These are phyloP conservation scores for Cottus gobio DNA, from an alignment of 2,113 vertebrate genomes.

Conservation along the genomic window DNA sequence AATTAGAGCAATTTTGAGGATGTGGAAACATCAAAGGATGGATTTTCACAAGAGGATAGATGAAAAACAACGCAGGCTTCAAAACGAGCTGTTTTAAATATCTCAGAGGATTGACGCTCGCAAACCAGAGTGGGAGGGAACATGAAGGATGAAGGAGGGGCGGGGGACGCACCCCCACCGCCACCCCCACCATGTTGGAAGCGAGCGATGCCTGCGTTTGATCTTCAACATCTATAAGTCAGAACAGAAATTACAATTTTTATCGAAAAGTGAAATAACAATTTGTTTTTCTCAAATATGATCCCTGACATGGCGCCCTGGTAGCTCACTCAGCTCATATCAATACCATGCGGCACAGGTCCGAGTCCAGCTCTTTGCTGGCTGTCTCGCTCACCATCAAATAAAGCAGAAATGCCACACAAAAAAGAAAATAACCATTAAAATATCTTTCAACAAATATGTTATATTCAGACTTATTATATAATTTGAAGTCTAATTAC, in stretches of 20 bases:
- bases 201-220: conserved; percentile 25
- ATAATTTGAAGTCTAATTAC: conserved; percentile 39
- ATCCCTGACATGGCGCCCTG: not conserved
- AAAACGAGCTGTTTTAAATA: conserved; percentile 39
- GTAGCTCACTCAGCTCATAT: not conserved
- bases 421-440: no score
- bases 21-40: conserved; percentile 52
- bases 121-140: conserved; percentile 1
- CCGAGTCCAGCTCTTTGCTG: not conserved
- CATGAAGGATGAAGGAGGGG: not conserved
- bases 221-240: conserved; percentile 20
- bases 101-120: conserved; percentile 38
- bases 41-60: conserved; percentile 42
- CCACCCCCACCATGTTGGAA: not conserved
- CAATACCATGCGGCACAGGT: not conserved
- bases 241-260: conserved; percentile 11
- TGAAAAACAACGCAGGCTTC: conserved; percentile 44
- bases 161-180: not conserved
- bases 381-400: not conserved
- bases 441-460: not conserved
- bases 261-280: conserved; percentile 2
- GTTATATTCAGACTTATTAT: conserved; percentile 19
- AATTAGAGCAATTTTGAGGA: conserved; percentile 55
- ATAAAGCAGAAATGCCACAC: not conserved
- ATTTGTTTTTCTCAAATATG: conserved; percentile 7